Conservation (phyloP, 2,113 vertebrate genomes). For the Rafetus swinhoei region DNA sequence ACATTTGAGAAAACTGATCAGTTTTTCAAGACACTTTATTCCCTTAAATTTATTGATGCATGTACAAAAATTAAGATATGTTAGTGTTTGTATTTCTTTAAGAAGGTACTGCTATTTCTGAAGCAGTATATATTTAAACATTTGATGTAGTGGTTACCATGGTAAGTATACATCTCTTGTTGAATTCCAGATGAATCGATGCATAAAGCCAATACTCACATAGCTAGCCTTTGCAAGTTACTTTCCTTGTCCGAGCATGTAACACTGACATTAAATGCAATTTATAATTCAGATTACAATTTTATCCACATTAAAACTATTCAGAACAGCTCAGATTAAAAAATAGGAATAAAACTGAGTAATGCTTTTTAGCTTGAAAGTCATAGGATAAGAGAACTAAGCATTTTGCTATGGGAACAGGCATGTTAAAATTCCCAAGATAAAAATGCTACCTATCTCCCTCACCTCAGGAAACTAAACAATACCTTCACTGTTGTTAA, state of each 20-base stretch:
- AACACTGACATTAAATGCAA: fast-evolving
- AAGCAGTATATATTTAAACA: conserved; percentile 58
- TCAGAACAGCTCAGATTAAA: neutral
- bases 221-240: conserved; percentile 51
- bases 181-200: conserved; percentile 58
- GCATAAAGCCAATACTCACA: conserved; percentile 57
- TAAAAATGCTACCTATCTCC: fast-evolving
- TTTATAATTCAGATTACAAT: neutral
- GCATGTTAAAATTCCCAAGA: fast-evolving
- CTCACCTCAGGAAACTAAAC: fast-evolving
- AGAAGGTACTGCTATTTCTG: conserved; percentile 73
- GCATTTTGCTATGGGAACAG: fast-evolving
- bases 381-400: neutral
- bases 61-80: neutral
- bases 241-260: neutral
- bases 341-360: neutral
- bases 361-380: neutral
- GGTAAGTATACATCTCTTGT: conserved; percentile 72
- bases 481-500: fast-evolving
- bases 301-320: fast-evolving
- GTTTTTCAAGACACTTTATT: fast-evolving
- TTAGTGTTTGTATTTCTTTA: conserved; percentile 9
- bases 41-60: fast-evolving
- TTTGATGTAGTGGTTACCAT: conserved; percentile 77
- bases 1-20: neutral